A percentile compares a stretch with the other conserved stretches of the same genome.
Conservation (phyloP, 2,797 vertebrate genomes). For the Cuculus canorus region DNA sequence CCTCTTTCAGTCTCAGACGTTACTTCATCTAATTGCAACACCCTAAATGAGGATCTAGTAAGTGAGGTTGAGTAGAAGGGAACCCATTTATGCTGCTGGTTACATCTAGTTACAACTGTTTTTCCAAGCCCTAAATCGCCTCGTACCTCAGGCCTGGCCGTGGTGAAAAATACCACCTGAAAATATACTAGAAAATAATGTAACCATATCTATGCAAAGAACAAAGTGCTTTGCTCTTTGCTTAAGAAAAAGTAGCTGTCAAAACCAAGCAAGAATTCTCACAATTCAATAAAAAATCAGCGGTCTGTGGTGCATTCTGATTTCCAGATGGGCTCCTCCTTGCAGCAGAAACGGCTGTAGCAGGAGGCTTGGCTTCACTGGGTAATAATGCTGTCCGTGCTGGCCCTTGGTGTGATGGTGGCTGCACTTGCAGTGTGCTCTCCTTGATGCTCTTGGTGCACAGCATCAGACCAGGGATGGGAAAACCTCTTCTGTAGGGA, state of each 20-base stretch:
- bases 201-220: neutral
- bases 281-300: neutral
- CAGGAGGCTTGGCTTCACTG: neutral
- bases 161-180: neutral
- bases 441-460: neutral
- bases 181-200: neutral
- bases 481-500: neutral
- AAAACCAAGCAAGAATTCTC: neutral
- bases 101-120: neutral
- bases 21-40: slow-evolving; percentile 48
- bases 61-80: neutral
- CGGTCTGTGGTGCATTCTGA: neutral
- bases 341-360: neutral
- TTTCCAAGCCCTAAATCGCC: neutral
- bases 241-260: neutral
- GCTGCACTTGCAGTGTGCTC: fast-evolving
- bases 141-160: neutral
- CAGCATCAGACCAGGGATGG: fast-evolving
- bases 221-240: neutral
- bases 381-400: fast-evolving
- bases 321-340: neutral
- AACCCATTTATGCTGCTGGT: neutral
- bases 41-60: neutral
- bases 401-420: fast-evolving
- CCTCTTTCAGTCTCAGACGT: slow-evolving; percentile 39